Conservation (phyloP, 2,797 vertebrate species). For the Vipera ursinii region DNA sequence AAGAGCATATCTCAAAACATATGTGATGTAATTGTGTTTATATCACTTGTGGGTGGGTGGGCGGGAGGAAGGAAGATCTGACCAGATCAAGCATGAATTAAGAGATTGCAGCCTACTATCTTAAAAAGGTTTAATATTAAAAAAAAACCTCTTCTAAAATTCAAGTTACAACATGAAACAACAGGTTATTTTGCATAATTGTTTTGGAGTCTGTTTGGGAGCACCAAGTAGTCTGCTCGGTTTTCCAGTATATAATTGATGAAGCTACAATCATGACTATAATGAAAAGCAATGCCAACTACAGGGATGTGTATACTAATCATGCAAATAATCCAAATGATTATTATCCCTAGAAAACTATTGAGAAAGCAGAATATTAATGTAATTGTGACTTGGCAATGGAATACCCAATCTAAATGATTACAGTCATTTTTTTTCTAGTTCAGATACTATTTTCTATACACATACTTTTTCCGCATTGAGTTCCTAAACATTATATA, state of each 20-base stretch:
- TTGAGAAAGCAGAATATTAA: background rate
- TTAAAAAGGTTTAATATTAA: background rate
- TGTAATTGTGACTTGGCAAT: background rate
- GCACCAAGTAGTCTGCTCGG: background rate
- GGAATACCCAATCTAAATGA: background rate
- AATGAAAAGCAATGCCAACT: background rate
- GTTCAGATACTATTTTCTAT: background rate
- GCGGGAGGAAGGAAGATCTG: background rate
- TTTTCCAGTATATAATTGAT: background rate
- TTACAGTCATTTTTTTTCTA: background rate
- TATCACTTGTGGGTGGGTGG: background rate
- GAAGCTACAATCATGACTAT: background rate
- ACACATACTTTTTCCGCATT: background rate
- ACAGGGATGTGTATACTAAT: background rate
- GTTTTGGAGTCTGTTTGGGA: background rate
- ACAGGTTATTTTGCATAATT: background rate
- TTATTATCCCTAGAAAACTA: background rate
- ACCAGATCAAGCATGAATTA: background rate
- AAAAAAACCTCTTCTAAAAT: background rate
- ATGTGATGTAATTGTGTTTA: background rate
- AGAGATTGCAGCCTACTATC: background rate
- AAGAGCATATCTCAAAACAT: background rate
- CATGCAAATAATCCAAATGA: background rate
- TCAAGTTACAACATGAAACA: background rate
- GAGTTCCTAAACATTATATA: background rate